phyloP scores from a whole-genome alignment of 2,888 invertebrate species.

The Lepidochrysops patricia region DNA sequence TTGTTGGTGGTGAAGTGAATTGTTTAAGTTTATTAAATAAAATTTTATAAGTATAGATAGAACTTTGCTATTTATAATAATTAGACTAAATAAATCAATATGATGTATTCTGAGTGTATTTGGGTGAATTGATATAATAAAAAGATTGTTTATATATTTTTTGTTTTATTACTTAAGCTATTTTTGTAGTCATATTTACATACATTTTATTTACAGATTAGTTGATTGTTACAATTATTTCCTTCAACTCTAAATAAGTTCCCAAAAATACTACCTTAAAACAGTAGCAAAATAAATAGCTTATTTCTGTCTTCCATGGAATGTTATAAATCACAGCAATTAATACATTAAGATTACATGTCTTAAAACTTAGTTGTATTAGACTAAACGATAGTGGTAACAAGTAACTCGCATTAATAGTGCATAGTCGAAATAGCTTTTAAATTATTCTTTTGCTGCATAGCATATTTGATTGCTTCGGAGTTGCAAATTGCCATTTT shows the following conservation, averaged over 20 bases:
- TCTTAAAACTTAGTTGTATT: not conserved
- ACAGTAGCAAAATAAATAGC: slow-evolving; percentile 13
- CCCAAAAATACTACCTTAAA: slow-evolving; percentile 3
- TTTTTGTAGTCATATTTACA: slow-evolving; percentile 26
- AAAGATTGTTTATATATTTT: slow-evolving; percentile 14
- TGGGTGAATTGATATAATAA: no score
- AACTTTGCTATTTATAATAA: no score
- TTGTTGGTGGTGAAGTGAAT: no score
- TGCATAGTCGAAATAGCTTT: not conserved
- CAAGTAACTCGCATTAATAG: not conserved
- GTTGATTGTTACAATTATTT: not conserved
- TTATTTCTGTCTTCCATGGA: slow-evolving; percentile 13
- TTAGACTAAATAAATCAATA: no score
- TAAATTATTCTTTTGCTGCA: not conserved
- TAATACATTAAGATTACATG: slow-evolving; percentile 9
- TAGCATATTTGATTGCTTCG: not conserved
- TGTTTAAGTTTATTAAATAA: no score
- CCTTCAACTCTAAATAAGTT: slow-evolving; percentile 5
- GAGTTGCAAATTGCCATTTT: not conserved
- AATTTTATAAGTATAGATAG: no score
- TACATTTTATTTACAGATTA: slow-evolving; percentile 14
- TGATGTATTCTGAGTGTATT: no score
- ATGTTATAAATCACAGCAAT: slow-evolving; percentile 19
- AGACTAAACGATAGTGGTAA: not conserved
- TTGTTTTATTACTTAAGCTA: slow-evolving; percentile 24